A percentile compares a stretch with the other conserved stretches of the same genome.
phyloP scores from a whole-genome alignment of 2,797 vertebrate species.

The Lepidocolaptes lacrymiger region DNA sequence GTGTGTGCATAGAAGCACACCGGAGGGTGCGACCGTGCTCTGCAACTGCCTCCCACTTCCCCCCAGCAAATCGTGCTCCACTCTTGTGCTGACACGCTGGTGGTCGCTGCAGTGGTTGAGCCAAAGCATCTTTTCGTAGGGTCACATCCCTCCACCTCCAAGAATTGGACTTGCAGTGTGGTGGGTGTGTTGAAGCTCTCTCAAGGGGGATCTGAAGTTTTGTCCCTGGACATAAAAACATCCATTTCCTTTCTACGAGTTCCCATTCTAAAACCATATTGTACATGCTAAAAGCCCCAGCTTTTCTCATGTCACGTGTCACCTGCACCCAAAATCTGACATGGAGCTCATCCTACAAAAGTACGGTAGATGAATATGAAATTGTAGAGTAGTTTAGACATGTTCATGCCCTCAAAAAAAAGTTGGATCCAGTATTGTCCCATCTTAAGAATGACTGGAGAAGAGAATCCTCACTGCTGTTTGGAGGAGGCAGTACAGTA shows the following conservation, averaged over 20 bases:
- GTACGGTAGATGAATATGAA: background rate
- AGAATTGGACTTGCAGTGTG: fast-evolving
- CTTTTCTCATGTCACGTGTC: background rate
- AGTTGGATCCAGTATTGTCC: background rate
- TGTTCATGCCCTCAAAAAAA: background rate
- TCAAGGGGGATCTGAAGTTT: background rate
- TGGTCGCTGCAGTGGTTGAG: fast-evolving
- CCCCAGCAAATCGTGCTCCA: background rate
- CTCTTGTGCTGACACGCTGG: fast-evolving
- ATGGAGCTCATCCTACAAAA: background rate
- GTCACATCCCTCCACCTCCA: background rate
- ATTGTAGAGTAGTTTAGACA: background rate
- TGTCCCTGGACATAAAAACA: background rate
- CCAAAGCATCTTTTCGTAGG: background rate
- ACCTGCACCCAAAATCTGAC: background rate
- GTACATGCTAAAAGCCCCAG: background rate
- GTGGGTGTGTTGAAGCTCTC: background rate
- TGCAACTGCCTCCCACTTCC: background rate
- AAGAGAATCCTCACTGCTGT: background rate
- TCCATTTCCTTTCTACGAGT: background rate
- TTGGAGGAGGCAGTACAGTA: fast-evolving
- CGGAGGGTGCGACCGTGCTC: fast-evolving
- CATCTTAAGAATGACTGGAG: background rate
- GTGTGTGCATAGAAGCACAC: background rate
- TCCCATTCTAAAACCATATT: background rate